Conservation (phyloP, 2,888 invertebrate genomes). For the Dryobotodes eremita region DNA sequence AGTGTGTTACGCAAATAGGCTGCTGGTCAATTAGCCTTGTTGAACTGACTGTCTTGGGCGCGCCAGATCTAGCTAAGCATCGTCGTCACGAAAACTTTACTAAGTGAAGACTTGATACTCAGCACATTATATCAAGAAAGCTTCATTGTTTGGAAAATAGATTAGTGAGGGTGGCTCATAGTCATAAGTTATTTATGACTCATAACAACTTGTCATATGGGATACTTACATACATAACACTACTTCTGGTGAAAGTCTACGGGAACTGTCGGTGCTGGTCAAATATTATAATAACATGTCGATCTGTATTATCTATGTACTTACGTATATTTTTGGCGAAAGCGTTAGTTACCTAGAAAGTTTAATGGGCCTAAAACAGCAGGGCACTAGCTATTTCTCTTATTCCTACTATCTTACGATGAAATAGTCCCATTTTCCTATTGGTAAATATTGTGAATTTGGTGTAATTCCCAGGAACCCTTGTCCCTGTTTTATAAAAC, state of each 20-base stretch:
- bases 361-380: not conserved
- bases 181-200: not conserved
- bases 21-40: not conserved
- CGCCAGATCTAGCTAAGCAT: not conserved
- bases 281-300: not conserved
- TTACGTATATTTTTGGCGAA: not conserved
- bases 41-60: not conserved
- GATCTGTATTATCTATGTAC: not conserved
- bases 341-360: no score
- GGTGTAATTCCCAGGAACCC: not conserved
- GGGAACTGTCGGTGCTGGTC: not conserved
- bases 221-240: not conserved
- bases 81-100: not conserved
- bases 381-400: not conserved
- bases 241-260: not conserved
- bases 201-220: not conserved
- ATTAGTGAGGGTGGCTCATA: not conserved
- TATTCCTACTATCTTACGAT: no score
- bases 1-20: no score
- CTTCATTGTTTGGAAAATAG: slow-evolving; percentile 3
- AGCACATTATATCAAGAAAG: not conserved
- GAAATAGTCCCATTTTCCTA: not conserved
- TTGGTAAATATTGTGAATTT: not conserved
- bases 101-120: not conserved
- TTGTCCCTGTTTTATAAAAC: not conserved